phyloP scores from a whole-genome alignment of 1,140 invertebrate genomes.

The Ceratina australensis region DNA sequence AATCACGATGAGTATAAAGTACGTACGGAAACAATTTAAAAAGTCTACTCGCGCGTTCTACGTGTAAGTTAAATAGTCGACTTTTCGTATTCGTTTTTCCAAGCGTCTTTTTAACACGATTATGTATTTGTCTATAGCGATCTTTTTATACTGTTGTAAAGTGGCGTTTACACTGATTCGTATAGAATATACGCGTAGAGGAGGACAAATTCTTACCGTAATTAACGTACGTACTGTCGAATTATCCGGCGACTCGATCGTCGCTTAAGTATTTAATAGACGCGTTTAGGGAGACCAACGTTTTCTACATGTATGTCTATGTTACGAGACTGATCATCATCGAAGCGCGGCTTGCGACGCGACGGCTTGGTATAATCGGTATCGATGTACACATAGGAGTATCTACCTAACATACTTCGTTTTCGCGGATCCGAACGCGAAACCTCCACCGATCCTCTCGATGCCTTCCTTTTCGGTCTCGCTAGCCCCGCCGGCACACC shows the following conservation, averaged over 20 bases:
- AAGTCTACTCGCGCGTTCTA: constrained; percentile 17
- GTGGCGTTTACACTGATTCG: constrained; percentile 54
- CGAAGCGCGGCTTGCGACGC: not conserved
- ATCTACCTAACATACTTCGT: too few relatives aligned
- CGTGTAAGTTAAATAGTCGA: constrained; percentile 25
- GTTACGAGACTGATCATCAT: constrained; percentile 46
- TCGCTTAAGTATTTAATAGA: constrained; percentile 25
- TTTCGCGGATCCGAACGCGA: not conserved
- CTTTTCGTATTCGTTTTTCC: constrained; percentile 46
- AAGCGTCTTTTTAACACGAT: constrained; percentile 51
- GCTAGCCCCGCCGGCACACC: not conserved
- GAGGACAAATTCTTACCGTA: constrained; percentile 20
- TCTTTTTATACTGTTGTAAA: constrained; percentile 60
- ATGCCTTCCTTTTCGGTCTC: constrained; percentile 22
- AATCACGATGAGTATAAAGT: too few relatives aligned
- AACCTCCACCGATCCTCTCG: not conserved
- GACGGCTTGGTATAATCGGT: not conserved
- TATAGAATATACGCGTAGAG: constrained; percentile 42
- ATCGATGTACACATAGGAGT: not conserved
- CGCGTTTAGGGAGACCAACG: constrained; percentile 48
- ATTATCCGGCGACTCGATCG: not conserved
- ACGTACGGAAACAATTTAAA: too few relatives aligned
- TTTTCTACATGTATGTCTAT: constrained; percentile 38
- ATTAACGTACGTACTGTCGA: constrained; percentile 7
- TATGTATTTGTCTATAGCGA: constrained; percentile 41